Evolutionary conservation across 2,888 invertebrate species (phyloP).

Genomic region (Parthenolecanium corni): DNA sequence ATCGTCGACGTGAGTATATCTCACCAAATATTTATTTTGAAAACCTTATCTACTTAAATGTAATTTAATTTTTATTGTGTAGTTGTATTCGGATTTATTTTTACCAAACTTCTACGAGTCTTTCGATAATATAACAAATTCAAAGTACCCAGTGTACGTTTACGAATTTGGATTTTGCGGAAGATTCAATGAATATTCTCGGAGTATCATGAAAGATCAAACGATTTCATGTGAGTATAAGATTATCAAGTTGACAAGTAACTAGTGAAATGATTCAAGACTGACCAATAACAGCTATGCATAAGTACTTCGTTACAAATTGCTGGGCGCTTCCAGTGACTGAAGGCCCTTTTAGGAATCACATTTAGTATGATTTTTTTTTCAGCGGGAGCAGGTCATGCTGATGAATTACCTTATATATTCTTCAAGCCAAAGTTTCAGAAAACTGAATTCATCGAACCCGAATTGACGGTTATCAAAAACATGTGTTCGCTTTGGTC

Average conservation of each 20-base stretch:
- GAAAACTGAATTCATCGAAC: slow-evolving; percentile 42
- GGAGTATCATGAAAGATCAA: slow-evolving; percentile 6
- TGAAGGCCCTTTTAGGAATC: too few relatives aligned
- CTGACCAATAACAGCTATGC: too few relatives aligned
- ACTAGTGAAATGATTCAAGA: too few relatives aligned
- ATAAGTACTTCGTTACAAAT: too few relatives aligned
- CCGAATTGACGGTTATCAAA: slow-evolving; percentile 44
- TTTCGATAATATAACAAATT: slow-evolving; percentile 37
- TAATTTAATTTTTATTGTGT: slow-evolving; percentile 33
- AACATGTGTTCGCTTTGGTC: slow-evolving; percentile 56
- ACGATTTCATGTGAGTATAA: neutral
- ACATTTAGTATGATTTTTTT: too few relatives aligned
- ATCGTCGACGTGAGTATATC: slow-evolving; percentile 2
- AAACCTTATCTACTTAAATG: too few relatives aligned
- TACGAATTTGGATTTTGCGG: slow-evolving; percentile 32
- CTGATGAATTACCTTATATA: slow-evolving; percentile 30
- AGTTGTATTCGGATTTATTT: slow-evolving; percentile 64
- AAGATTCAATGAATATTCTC: slow-evolving; percentile 27
- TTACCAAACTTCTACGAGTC: slow-evolving; percentile 53
- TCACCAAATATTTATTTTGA: neutral
- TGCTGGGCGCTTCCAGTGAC: too few relatives aligned
- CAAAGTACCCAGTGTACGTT: slow-evolving; percentile 25
- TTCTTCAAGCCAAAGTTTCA: slow-evolving; percentile 19
- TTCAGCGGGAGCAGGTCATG: slow-evolving; percentile 29
- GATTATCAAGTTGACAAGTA: too few relatives aligned